Base-by-base conservation (phyloP, 2,113 vertebrate species). In the Piaya cayana region DNA sequence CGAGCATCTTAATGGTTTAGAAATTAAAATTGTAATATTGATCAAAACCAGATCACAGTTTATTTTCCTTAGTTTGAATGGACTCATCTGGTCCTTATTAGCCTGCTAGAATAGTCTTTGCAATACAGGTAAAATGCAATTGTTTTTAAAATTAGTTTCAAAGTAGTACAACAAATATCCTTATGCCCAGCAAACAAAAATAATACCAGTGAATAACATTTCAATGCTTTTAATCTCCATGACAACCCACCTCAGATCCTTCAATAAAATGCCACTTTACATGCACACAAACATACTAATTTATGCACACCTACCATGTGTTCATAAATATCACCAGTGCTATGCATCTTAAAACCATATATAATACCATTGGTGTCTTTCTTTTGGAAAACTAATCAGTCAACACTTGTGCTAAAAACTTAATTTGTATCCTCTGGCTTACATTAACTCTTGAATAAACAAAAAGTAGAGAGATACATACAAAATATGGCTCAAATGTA, bases 151-250 rank as follows among this genome's bases (percentile, higher is more conserved):
- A 94, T 49, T 23, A 79, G 70, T 98, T 98, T 97, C 88, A 94
- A 92, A 90, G 92, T 93, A 96, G 93, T 88, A 92, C 88, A 97
- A 97, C 27, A 20, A 97, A 97, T 96, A 96, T 91, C 91, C 78
- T 92, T 94, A 75, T 94, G 96, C 97, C 96, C 97, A 93, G 86
- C 92, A 97, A 98, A 97, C 74, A 93, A 93, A 97, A 97, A 91
- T 93, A 97, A 95, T 92, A 97, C 94, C 90, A 94, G 91, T 76
- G 95, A 98, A 97, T 78, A 97, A 93, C 93, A 97, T 97, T 98
- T 97, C 95, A 93, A 97, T 95, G 97, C 97, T 98, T 98, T 98
- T 98, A 98, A 98, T 98, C 98, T 98, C 98, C 98, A 98, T 98
- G 98, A 98, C 98, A 98, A 98, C 98, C 95, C 92, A 97, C 96